A percentile compares a stretch with the other conserved stretches of the same genome.
Conservation (phyloP, 2,888 invertebrate species). For the Ethmia dodecea region DNA sequence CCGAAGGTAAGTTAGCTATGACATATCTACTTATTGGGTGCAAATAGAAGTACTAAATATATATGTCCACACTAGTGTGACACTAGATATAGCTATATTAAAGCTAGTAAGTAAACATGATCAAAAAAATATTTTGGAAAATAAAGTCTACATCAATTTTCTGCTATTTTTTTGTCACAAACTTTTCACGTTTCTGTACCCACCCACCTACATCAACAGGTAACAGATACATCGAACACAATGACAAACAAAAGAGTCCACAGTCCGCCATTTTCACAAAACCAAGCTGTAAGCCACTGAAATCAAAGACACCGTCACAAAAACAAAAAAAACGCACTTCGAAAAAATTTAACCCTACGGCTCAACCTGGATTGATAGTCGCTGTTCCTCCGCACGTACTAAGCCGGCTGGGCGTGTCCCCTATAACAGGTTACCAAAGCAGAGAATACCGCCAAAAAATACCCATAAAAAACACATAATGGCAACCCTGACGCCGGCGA, state of each 20-base stretch:
- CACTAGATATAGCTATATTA: no score
- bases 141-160: no score
- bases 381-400: constrained; percentile 53
- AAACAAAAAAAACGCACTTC: constrained; percentile 31
- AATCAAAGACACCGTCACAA: constrained; percentile 58
- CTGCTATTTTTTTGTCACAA: no score
- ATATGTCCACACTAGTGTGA: no score
- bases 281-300: constrained; percentile 40
- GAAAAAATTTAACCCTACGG: constrained; percentile 54
- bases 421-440: constrained; percentile 71
- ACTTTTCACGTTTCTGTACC: no score
- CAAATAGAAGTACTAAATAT: no score
- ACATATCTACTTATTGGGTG: no score
- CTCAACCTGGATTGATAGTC: constrained; percentile 65
- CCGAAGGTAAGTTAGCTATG: no score
- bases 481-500: constrained; percentile 65
- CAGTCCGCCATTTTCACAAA: constrained; percentile 25
- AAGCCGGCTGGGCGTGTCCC: constrained; percentile 64
- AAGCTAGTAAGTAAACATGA: no score
- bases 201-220: constrained; percentile 12
- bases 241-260: constrained; percentile 25
- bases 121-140: no score
- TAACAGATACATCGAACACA: constrained; percentile 17
- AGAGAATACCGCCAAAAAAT: constrained; percentile 71
- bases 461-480: constrained; percentile 76